A percentile compares a stretch with the other conserved stretches of the same genome.
phyloP scores from a whole-genome alignment of 2,113 vertebrate species.

The Coracopsis vasa region DNA sequence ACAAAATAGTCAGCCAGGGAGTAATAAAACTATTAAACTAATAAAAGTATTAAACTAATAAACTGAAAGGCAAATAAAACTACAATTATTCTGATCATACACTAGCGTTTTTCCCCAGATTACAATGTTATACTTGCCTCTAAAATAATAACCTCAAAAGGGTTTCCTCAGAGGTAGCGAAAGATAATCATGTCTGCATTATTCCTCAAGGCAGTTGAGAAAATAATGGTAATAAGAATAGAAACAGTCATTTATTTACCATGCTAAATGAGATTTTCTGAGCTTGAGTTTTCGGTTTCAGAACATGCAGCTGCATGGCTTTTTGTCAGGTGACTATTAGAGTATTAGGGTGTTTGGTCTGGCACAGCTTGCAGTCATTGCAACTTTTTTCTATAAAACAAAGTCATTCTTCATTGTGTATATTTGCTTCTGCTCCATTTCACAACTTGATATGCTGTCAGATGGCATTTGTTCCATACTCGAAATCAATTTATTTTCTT shows the following conservation, averaged over 20 bases:
- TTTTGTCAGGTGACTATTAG: not conserved
- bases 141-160: not conserved
- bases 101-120: not conserved
- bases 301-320: not conserved
- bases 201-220: not conserved
- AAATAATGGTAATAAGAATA: not conserved
- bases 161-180: not conserved
- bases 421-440: not conserved
- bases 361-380: not conserved
- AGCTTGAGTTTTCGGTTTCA: not conserved
- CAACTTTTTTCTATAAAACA: not conserved
- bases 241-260: not conserved
- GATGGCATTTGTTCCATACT: not conserved
- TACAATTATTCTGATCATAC: conserved; percentile 18
- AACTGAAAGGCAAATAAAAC: conserved; percentile 49
- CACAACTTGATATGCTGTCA: not conserved
- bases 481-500: not conserved
- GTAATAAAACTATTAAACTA: conserved; percentile 53
- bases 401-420: not conserved
- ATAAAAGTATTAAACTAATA: conserved; percentile 41
- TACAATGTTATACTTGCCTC: not conserved
- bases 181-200: not conserved
- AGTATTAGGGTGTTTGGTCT: not conserved
- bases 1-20: conserved; percentile 20
- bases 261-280: not conserved